These are phyloP conservation scores for Hipparchia sbordonii DNA, from an alignment of 2,888 invertebrate genomes.

Conservation along the genomic window DNA sequence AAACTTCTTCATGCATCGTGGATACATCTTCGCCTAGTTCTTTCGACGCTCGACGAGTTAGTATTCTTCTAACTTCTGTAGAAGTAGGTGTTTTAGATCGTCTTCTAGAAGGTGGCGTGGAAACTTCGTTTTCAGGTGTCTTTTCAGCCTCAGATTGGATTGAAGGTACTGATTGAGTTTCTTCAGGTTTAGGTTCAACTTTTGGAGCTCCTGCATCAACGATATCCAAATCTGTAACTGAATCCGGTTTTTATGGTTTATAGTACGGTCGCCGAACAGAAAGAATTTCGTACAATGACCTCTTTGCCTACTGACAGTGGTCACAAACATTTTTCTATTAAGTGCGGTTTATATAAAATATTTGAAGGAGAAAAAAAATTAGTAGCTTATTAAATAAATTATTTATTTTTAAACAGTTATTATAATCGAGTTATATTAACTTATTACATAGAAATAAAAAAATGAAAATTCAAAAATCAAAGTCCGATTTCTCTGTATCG, in stretches of 20 bases:
- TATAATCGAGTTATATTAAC: no score
- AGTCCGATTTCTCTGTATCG: no score
- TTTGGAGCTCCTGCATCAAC: constrained; percentile 37
- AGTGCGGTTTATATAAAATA: no score
- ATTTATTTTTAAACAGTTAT: no score
- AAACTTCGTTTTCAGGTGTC: constrained; percentile 48
- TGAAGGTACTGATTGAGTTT: constrained; percentile 52
- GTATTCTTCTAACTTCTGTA: constrained; percentile 63
- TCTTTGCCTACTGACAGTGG: no score
- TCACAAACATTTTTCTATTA: no score
- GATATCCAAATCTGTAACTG: constrained; percentile 36
- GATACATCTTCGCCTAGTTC: constrained; percentile 62
- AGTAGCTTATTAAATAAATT: no score
- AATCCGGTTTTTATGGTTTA: constrained; percentile 4
- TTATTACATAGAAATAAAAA: no score
- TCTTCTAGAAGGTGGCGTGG: constrained; percentile 42
- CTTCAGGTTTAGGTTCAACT: constrained; percentile 35
- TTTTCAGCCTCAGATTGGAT: constrained; percentile 56
- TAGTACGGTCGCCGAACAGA: no score
- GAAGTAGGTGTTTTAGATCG: constrained; percentile 50
- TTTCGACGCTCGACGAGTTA: constrained; percentile 68
- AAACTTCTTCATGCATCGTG: constrained; percentile 50
- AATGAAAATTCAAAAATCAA: no score
- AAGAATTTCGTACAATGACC: no score
- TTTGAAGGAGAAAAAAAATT: no score